phyloP scores from a whole-genome alignment of 2,113 vertebrate genomes.

The Neoarius graeffei region DNA sequence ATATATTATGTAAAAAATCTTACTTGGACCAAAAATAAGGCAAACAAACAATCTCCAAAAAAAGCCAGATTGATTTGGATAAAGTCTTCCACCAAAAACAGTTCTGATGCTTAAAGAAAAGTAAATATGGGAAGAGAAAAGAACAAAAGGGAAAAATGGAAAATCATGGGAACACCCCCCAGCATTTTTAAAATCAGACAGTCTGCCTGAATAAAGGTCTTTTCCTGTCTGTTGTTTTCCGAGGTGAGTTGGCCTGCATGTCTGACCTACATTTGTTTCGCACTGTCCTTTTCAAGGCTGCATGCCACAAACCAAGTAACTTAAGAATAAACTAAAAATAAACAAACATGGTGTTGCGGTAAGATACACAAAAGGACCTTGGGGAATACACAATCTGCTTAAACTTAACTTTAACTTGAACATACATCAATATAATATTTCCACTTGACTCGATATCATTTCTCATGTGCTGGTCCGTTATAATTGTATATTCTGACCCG shows the following conservation, averaged over 20 bases:
- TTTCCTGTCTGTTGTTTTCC: no score
- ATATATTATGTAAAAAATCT: background rate
- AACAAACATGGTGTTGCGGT: background rate
- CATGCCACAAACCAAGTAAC: background rate
- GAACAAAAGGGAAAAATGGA: no score
- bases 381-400: background rate
- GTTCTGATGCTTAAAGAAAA: no score
- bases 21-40: background rate
- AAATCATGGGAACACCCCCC: no score
- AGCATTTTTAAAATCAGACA: no score
- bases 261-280: background rate
- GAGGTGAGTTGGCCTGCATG: background rate
- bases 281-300: background rate
- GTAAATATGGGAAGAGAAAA: no score
- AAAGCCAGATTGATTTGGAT: no score
- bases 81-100: no score
- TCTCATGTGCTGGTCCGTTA: background rate
- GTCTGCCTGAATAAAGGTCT: no score
- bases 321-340: background rate
- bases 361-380: background rate
- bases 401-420: background rate
- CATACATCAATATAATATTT: background rate
- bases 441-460: background rate
- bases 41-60: no score
- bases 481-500: background rate